phyloP scores from a whole-genome alignment of 2,113 vertebrate species.

The Arenaria interpres region DNA sequence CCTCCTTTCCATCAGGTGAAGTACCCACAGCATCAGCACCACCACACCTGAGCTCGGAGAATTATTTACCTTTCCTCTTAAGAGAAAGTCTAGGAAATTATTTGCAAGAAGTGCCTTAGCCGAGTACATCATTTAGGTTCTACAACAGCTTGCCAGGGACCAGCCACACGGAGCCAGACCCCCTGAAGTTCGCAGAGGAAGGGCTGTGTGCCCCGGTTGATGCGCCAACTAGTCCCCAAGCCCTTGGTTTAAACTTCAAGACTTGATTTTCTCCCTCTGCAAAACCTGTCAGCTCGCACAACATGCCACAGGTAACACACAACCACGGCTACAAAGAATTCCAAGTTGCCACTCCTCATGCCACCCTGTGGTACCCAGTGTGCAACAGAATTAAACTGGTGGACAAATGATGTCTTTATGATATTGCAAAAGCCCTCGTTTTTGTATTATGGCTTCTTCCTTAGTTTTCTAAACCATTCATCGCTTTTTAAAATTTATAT shows the following conservation, averaged over 20 bases:
- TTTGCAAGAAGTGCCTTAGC: not conserved
- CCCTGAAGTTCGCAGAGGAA: rapidly evolving
- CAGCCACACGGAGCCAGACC: not conserved
- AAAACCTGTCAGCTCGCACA: not conserved
- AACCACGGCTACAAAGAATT: rapidly evolving
- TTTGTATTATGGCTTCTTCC: not conserved
- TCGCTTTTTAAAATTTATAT: rapidly evolving
- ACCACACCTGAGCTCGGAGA: not conserved
- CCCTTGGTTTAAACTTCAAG: rapidly evolving
- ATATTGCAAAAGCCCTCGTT: not conserved
- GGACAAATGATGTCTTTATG: not conserved
- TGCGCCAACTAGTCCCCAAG: not conserved
- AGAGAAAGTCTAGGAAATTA: no score
- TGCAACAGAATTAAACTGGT: rapidly evolving
- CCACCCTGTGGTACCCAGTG: not conserved
- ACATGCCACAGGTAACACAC: rapidly evolving
- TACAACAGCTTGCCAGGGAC: no score
- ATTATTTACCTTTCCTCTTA: not conserved
- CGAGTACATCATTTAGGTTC: not conserved
- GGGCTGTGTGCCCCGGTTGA: rapidly evolving
- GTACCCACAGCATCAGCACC: rapidly evolving
- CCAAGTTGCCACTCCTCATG: not conserved
- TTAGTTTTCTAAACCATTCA: rapidly evolving
- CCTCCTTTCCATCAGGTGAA: not conserved
- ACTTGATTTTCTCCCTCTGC: not conserved